A percentile compares a stretch with the other conserved stretches of the same genome.
Evolutionary conservation across 2,113 vertebrate genomes (phyloP).

Genomic region (Ctenomys sociabilis): DNA sequence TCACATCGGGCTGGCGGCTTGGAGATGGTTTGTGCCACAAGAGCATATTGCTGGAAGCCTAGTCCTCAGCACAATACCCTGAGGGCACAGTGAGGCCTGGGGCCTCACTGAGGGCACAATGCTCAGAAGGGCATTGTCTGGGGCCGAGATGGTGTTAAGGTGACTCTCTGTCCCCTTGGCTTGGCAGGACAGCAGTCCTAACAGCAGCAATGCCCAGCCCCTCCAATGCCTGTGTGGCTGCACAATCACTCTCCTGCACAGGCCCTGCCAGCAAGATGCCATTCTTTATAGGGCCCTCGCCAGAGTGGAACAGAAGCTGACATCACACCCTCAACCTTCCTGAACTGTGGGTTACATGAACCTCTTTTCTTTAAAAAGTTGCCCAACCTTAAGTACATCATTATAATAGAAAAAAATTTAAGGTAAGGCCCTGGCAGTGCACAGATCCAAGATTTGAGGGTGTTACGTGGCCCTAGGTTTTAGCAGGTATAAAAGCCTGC

Average conservation of each 20-base stretch:
- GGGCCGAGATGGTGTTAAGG: not conserved
- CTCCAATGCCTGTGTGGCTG: not conserved
- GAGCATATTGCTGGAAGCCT: not conserved
- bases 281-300: not conserved
- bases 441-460: accelerated
- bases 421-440: too few relatives aligned
- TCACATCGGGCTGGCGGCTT: accelerated
- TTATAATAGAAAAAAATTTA: not conserved
- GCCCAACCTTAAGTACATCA: not conserved
- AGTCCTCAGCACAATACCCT: not conserved
- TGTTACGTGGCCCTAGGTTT: accelerated
- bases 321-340: not conserved
- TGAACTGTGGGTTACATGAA: not conserved
- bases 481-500: accelerated
- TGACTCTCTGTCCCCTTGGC: not conserved
- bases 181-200: not conserved
- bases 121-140: not conserved
- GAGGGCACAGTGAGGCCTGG: not conserved
- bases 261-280: not conserved
- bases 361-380: not conserved
- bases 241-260: not conserved
- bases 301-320: not conserved
- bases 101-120: not conserved
- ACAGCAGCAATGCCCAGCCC: not conserved
- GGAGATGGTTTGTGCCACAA: too few relatives aligned